These are phyloP conservation scores for Paedocypris sp. DNA, from an alignment of 2,113 vertebrate genomes.

Conservation along the genomic window DNA sequence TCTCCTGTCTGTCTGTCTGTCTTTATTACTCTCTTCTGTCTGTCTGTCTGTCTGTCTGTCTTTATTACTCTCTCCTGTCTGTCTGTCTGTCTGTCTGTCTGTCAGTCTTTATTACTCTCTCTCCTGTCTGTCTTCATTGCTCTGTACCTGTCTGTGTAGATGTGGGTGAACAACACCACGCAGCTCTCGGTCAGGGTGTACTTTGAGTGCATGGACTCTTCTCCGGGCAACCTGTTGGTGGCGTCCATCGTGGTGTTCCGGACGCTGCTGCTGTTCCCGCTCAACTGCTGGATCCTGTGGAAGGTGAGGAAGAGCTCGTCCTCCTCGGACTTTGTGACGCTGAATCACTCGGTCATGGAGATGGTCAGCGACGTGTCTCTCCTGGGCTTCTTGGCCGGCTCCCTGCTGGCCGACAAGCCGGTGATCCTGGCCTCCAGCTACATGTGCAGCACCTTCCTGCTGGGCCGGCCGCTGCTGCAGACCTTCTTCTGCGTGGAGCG, in stretches of 20 bases:
- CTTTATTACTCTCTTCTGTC: no score
- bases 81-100: no score
- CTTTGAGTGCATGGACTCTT: constrained; percentile 2
- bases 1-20: no score
- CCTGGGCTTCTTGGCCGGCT: neutral
- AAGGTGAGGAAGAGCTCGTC: neutral
- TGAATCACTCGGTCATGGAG: neutral
- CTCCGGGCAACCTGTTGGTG: neutral
- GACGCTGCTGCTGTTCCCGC: neutral
- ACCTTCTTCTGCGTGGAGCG: neutral
- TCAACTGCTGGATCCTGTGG: constrained; percentile 9
- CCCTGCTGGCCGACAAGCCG: neutral
- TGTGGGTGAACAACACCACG: no score
- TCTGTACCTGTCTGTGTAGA: no score
- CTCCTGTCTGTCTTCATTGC: no score
- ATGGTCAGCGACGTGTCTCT: neutral
- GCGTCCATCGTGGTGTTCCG: neutral
- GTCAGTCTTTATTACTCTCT: no score
- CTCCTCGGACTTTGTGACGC: neutral
- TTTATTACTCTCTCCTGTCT: no score
- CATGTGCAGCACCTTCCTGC: neutral
- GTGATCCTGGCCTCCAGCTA: neutral
- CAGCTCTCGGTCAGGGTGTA: no score
- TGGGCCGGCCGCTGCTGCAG: neutral
- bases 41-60: no score